phyloP scores from a whole-genome alignment of 2,888 invertebrate genomes.

The Callinectes sapidus region DNA sequence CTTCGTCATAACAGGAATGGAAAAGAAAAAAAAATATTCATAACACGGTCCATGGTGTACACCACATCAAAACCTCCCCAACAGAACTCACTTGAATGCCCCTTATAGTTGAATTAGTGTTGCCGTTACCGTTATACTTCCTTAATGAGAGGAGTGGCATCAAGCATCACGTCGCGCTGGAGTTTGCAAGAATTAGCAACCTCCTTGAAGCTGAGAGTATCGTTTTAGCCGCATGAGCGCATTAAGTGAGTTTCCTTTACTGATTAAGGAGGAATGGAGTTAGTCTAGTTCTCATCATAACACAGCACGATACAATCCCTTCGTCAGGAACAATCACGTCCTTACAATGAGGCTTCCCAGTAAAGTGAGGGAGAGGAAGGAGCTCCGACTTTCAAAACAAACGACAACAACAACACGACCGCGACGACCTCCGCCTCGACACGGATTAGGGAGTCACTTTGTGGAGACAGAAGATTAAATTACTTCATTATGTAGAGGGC shows the following conservation, averaged over 20 bases:
- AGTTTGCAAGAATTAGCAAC: not conserved
- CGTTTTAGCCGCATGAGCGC: not conserved
- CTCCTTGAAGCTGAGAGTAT: not conserved
- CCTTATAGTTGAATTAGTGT: not conserved
- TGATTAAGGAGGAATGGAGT: not conserved
- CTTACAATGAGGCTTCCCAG: not conserved
- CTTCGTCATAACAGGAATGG: too few species aligned
- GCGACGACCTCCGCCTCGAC: constrained; percentile 21
- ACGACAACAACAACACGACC: constrained; percentile 1
- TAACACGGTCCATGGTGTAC: not conserved
- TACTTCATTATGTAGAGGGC: constrained; percentile 34
- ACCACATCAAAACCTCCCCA: not conserved
- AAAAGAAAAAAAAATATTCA: not conserved
- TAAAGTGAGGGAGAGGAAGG: not conserved
- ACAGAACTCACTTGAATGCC: not conserved
- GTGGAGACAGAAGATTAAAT: constrained; percentile 26
- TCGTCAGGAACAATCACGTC: not conserved
- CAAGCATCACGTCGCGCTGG: not conserved
- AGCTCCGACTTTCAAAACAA: not conserved
- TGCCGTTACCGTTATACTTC: not conserved
- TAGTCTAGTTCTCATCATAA: not conserved
- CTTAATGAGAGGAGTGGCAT: not conserved
- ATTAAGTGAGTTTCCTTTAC: not conserved
- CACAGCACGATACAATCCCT: not conserved
- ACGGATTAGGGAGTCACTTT: constrained; percentile 24